phyloP scores from a whole-genome alignment of 2,797 vertebrate genomes.

The Huso huso region DNA sequence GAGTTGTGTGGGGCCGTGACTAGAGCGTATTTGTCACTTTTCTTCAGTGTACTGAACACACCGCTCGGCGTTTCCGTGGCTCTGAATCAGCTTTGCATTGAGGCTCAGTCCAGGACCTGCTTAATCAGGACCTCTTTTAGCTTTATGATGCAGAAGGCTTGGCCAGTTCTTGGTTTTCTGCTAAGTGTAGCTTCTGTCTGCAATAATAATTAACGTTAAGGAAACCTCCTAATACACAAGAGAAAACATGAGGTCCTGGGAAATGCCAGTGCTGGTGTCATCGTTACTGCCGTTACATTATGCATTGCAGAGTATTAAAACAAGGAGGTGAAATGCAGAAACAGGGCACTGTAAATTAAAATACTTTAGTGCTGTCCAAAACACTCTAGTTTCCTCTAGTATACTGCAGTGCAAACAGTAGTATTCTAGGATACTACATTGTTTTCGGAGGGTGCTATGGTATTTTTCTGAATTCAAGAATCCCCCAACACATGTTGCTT shows the following conservation, averaged over 20 bases:
- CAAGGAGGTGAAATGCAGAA: not conserved
- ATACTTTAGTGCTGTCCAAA: not conserved
- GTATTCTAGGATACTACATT: too few relatives aligned
- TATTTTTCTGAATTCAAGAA: too few relatives aligned
- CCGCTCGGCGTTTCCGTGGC: too few relatives aligned
- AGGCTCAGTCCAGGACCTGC: not conserved
- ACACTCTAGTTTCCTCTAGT: too few relatives aligned
- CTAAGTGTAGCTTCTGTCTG: constrained; percentile 91
- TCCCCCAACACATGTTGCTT: too few relatives aligned
- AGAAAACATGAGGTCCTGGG: constrained; percentile 30
- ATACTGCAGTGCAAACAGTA: too few relatives aligned
- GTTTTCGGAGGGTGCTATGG: too few relatives aligned
- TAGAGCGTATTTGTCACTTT: too few relatives aligned
- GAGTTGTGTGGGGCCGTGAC: too few relatives aligned
- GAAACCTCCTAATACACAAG: constrained; percentile 23
- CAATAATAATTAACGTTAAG: constrained; percentile 34
- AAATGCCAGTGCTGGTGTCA: not conserved
- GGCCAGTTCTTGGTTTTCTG: constrained; percentile 80
- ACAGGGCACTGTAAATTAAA: not conserved
- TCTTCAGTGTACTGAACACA: too few relatives aligned
- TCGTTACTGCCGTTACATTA: not conserved
- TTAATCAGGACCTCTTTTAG: not conserved
- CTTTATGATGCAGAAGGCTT: constrained; percentile 67
- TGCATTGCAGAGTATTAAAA: not conserved
- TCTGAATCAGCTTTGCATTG: too few relatives aligned